These are phyloP conservation scores for Luffia ferchaultella DNA, from an alignment of 2,888 invertebrate genomes.

Conservation along the genomic window DNA sequence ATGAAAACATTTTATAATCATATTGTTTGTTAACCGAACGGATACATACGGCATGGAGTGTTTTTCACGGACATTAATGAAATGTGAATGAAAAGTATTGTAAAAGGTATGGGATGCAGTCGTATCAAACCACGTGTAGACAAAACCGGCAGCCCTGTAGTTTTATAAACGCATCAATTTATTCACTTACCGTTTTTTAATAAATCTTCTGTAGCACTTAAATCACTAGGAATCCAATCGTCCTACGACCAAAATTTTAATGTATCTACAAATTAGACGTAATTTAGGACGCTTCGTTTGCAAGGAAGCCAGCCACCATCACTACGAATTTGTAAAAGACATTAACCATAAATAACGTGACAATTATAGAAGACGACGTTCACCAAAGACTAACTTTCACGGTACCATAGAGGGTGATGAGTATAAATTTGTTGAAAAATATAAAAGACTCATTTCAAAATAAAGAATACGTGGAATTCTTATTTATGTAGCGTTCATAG, in stretches of 20 bases:
- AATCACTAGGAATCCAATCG: conserved; percentile 47
- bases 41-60: no score
- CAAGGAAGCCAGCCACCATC: conserved; percentile 67
- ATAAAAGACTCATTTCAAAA: no score
- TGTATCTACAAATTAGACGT: conserved; percentile 44
- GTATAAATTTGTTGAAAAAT: neutral
- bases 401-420: no score
- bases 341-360: conserved; percentile 56
- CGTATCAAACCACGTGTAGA: conserved; percentile 54
- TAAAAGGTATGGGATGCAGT: conserved; percentile 39
- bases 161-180: conserved; percentile 40
- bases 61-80: no score
- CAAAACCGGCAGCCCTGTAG: conserved; percentile 55
- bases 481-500: no score
- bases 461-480: no score
- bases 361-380: conserved; percentile 29
- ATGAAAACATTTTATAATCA: neutral
- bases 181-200: conserved; percentile 57
- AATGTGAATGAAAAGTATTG: conserved; percentile 6
- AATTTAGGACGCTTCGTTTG: conserved; percentile 59
- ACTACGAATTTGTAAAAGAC: conserved; percentile 66
- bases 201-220: conserved; percentile 60
- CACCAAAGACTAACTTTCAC: neutral
- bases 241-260: conserved; percentile 38
- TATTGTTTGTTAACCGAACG: no score